Evolutionary conservation across 1,140 invertebrate species (phyloP).

Genomic region (Bombus fervidus): DNA sequence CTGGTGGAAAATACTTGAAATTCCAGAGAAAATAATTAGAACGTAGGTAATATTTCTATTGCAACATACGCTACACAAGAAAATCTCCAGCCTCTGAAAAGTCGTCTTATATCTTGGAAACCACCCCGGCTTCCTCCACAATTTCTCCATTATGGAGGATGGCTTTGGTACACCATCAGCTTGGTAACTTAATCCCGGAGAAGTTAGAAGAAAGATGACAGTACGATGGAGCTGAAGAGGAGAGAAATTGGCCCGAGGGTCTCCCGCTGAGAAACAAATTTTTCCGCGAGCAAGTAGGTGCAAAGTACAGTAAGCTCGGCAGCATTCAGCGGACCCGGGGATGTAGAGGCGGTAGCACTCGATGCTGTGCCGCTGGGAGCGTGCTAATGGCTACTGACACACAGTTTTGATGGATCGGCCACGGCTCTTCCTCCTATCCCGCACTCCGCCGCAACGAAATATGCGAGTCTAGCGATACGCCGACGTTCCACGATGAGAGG

Average conservation of each 20-base stretch:
- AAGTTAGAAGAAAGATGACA: neutral
- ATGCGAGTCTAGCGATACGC: constrained; percentile 63
- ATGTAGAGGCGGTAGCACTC: constrained; percentile 45
- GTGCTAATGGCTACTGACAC: constrained; percentile 85
- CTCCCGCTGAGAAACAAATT: constrained; percentile 39
- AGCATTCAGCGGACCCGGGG: constrained; percentile 39
- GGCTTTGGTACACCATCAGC: neutral
- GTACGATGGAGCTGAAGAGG: neutral
- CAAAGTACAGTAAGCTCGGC: constrained; percentile 57
- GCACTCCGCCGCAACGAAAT: constrained; percentile 65
- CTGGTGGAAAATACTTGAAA: no score
- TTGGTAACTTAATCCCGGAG: neutral
- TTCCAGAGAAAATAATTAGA: no score
- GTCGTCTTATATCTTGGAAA: no score
- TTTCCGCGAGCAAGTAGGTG: constrained; percentile 54
- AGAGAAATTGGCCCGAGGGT: neutral
- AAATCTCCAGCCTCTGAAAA: neutral
- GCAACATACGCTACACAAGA: neutral
- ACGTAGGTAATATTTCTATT: no score
- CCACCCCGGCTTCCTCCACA: no score
- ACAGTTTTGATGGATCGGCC: constrained; percentile 84
- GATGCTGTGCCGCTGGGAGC: constrained; percentile 79
- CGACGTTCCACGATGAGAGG: neutral
- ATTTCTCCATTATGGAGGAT: neutral
- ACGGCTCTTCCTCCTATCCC: constrained; percentile 75